Percentiles rank a stretch among this genome's conserved stretches.
These are phyloP conservation scores for Pyrocoelia pectoralis DNA, from an alignment of 2,888 invertebrate species.

Conservation along the genomic window DNA sequence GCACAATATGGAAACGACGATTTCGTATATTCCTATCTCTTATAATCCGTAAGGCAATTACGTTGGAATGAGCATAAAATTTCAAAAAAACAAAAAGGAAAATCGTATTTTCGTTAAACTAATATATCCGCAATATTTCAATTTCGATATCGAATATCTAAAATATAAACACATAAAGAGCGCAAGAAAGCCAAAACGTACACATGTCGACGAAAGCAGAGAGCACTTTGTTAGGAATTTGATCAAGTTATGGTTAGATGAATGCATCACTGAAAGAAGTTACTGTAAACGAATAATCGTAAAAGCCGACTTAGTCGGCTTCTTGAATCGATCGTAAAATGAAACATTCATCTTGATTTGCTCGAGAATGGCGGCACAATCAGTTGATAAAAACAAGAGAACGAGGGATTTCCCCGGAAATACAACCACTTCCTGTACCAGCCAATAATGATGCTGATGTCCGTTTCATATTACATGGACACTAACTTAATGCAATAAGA, in stretches of 20 bases:
- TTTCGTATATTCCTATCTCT: neutral
- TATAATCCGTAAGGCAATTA: neutral
- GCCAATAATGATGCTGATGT: slow-evolving; percentile 49
- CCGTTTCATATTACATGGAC: slow-evolving; percentile 51
- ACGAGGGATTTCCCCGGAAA: slow-evolving; percentile 48
- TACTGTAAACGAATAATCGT: slow-evolving; percentile 47
- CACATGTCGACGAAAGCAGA: slow-evolving; percentile 7
- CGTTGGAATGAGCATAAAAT: neutral
- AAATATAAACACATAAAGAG: slow-evolving; percentile 21
- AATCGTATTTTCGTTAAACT: slow-evolving; percentile 10
- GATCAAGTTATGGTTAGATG: slow-evolving; percentile 41
- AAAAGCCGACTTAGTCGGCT: slow-evolving; percentile 43
- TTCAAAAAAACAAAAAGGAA: slow-evolving; percentile 11
- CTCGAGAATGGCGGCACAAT: slow-evolving; percentile 45
- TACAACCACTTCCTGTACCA: slow-evolving; percentile 48
- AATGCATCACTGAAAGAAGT: slow-evolving; percentile 35
- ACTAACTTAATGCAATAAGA: slow-evolving; percentile 46
- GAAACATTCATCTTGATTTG: slow-evolving; percentile 53
- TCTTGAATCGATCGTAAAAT: slow-evolving; percentile 41
- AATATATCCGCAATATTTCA: slow-evolving; percentile 21
- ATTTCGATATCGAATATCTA: slow-evolving; percentile 20
- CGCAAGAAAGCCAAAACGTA: slow-evolving; percentile 11
- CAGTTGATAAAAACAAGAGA: slow-evolving; percentile 50
- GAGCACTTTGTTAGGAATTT: slow-evolving; percentile 40
- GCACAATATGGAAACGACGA: slow-evolving; percentile 3